Base-by-base conservation (phyloP, 2,888 invertebrate genomes). In the Acheta domesticus region DNA sequence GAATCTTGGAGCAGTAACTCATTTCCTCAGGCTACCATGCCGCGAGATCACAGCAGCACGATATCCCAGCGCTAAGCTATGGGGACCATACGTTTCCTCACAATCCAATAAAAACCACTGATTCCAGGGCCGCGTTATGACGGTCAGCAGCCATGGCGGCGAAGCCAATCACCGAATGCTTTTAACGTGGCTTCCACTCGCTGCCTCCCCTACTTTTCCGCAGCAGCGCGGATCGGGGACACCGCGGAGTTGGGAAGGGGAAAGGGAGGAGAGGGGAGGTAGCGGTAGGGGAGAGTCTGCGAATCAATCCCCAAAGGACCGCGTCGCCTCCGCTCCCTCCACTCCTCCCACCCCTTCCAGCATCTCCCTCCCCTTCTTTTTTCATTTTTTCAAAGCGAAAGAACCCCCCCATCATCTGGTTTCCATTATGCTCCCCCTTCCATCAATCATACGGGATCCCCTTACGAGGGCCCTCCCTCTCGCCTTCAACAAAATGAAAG, bases 371-470 rank as follows among this genome's bases (percentile, higher is more conserved):
- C 76, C 74, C 49, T 76, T 73, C n/a, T 50, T 77, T 75, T 76
- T 78, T 78, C 80, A 77, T 77, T 78, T 36, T 36, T 77, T 78
- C 78, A 50, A 50, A 74, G 74, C 77, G 73, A 75, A 77, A 75
- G 74, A 82, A 81, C 82, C 82, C 80, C 82, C 81, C 82, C 77
- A 78, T 80, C 80, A 81, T 82, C 80, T 80, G 78, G 77, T 78
- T 80, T 79, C 81, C 80, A 76, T 80, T 77, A 75, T 78, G 78
- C 76, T 49, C 23, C 80, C 81, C 78, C 77, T 77, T 74, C 62
- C 76, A 74, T 79, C 80, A 74, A 48, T 75, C 78, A 73, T 77
- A 76, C 75, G 50, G 79, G 76, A 74, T 76, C 79, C 80, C 81
- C 79, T 81, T 80, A 79, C 74, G 20, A 36, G 19, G 48, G 76